phyloP scores from a whole-genome alignment of 2,113 vertebrate species.

The Zootoca vivipara region DNA sequence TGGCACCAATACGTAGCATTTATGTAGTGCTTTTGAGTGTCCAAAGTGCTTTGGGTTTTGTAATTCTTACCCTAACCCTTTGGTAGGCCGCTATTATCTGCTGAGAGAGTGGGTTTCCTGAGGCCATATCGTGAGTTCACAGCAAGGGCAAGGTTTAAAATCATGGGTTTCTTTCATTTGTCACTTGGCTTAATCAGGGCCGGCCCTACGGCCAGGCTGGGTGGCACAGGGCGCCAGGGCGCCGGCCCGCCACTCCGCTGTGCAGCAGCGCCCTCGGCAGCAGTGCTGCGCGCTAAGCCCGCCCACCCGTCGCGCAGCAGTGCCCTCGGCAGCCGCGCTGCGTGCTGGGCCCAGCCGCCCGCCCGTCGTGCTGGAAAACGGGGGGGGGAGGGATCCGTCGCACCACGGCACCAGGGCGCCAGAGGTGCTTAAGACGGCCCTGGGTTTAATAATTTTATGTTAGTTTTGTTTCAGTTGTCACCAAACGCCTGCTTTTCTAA shows the following conservation, averaged over 20 bases:
- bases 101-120: not conserved
- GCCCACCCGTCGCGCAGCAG: too few relatives aligned
- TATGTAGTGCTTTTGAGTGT: not conserved
- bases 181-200: not conserved
- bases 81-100: not conserved
- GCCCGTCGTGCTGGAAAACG: too few relatives aligned
- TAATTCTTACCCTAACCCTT: not conserved
- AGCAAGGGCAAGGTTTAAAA: not conserved
- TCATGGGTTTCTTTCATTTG: not conserved
- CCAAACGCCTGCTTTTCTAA: not conserved
- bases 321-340: too few relatives aligned
- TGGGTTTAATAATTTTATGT: not conserved
- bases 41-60: not conserved
- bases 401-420: too few relatives aligned
- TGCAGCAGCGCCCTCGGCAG: too few relatives aligned
- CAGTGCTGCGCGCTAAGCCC: too few relatives aligned
- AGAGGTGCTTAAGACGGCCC: too few relatives aligned
- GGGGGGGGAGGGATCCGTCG: too few relatives aligned
- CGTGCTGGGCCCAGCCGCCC: too few relatives aligned
- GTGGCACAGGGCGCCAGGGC: too few relatives aligned
- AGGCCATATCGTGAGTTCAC: not conserved
- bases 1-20: not conserved
- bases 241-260: too few relatives aligned
- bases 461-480: not conserved
- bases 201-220: too few relatives aligned